Conservation (phyloP, 1,140 invertebrate species). For the Tachypleus tridentatus region DNA sequence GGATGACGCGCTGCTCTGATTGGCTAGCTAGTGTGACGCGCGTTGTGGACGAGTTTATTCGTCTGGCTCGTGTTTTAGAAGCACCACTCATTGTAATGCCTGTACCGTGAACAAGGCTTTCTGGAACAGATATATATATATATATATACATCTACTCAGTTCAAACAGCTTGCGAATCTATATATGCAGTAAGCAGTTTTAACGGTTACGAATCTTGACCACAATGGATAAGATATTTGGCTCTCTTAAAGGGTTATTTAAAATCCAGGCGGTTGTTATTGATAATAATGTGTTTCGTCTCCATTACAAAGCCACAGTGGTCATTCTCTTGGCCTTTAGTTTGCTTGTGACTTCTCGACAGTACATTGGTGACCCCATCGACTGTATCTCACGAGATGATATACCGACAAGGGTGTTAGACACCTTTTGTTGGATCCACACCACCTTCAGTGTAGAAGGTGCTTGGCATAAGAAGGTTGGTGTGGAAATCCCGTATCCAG, state of each 20-base stretch:
- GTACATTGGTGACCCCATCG: conserved; percentile 67
- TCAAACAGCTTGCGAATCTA: too few species aligned
- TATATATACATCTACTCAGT: too few species aligned
- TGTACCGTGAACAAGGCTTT: too few species aligned
- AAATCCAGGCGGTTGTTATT: conserved; percentile 55
- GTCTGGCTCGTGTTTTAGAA: too few species aligned
- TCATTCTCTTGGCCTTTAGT: conserved; percentile 81
- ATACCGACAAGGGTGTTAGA: conserved; percentile 66
- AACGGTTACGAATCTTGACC: not conserved
- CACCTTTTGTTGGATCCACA: conserved; percentile 89
- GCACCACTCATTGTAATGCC: too few species aligned
- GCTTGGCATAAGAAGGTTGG: conserved; percentile 53
- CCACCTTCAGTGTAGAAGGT: conserved; percentile 81
- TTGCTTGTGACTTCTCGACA: conserved; percentile 63
- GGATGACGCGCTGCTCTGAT: too few species aligned
- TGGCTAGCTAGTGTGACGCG: too few species aligned
- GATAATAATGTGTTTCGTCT: conserved; percentile 88
- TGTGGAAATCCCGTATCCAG: conserved; percentile 41
- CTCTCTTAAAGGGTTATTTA: conserved; percentile 76
- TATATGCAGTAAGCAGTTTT: too few species aligned
- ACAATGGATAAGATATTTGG: conserved; percentile 79
- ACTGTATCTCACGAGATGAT: conserved; percentile 83
- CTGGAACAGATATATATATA: too few species aligned
- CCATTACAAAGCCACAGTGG: conserved; percentile 85
- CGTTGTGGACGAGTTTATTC: too few species aligned